Conservation (phyloP, 2,113 vertebrate genomes). For the Corythoichthys haematopterus region DNA sequence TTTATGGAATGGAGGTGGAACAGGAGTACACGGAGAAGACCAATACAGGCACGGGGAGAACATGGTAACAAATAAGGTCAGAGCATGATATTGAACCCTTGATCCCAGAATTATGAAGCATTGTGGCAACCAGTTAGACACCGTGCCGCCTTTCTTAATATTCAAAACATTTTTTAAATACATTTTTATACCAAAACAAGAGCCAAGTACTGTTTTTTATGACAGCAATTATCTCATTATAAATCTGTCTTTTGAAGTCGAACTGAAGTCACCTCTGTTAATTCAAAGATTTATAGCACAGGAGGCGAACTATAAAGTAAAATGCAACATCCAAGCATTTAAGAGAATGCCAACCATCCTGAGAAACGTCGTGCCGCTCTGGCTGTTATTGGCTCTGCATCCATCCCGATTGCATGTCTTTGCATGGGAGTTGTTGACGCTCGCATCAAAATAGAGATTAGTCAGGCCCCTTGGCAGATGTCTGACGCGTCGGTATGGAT, state of each 20-base stretch:
- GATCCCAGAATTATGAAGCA: no score
- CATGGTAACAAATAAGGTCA: no score
- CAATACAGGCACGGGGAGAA: no score
- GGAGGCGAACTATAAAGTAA: neutral
- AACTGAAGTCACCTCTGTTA: neutral
- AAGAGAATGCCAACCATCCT: neutral
- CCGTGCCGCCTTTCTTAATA: no score
- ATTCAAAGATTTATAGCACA: neutral
- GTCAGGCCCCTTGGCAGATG: conserved; percentile 1
- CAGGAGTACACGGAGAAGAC: no score
- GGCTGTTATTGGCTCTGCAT: neutral
- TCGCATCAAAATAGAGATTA: conserved; percentile 1
- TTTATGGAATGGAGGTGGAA: no score
- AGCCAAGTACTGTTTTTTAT: no score
- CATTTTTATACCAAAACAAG: no score
- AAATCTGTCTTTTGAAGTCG: neutral
- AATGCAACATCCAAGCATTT: neutral
- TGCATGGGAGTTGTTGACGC: conserved; percentile 6
- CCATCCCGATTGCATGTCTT: neutral
- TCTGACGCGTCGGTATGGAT: neutral
- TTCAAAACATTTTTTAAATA: no score
- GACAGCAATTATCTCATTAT: no score
- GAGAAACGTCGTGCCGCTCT: neutral
- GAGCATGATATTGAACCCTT: no score
- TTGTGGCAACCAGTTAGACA: no score